Base-by-base conservation (phyloP, 1,140 invertebrate genomes). In the Telenomus remus region DNA sequence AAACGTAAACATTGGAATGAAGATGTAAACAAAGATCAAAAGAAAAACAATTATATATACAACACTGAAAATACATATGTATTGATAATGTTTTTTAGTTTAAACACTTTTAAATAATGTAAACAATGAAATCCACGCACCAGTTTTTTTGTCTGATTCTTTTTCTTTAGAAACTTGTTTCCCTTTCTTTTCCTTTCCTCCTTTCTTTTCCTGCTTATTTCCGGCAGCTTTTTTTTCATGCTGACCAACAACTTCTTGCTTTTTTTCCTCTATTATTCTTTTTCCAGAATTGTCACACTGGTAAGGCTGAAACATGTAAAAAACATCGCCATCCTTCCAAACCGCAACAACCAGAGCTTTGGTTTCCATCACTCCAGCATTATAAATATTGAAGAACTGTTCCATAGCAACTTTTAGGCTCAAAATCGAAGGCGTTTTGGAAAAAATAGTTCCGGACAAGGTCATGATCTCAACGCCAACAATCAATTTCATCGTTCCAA, bases 351-450 rank as follows among this genome's bases (percentile, higher is more conserved):
- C 64, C 76, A 81, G 79, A 1, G 79, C 71, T 0, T 72, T 66
- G 0, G 79, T 81, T 33, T 87, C 85, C 12, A 87, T 61, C 8
- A 85, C 65, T 0, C 85, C 85, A 12, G 81, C 79, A 0, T 37
- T 72, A 13, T 87, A 81, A 0, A n/a, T n/a, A n/a, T n/a, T 78
- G 39, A 87, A 87, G 55, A 88, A 87, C 14, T 83, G 82, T 2
- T 80, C 68, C 34, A 87, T 33, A 0, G 78, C 85, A 42, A 80
- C 74, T 15, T 69, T 80, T 16, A 88, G 37, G 27, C 79, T 84
- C 19, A 84, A 33, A 4, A 86, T 60, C 2, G 61, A 44, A 0
- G 81, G 80, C 5, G 73, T 13, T 51, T 81, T 85, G 0, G 86
- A 87, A 1, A 15, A 66, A 1, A 88, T 48, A 4, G 84, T 86